Conservation (phyloP, 2,888 invertebrate genomes). For the Pristionchus japonicus region DNA sequence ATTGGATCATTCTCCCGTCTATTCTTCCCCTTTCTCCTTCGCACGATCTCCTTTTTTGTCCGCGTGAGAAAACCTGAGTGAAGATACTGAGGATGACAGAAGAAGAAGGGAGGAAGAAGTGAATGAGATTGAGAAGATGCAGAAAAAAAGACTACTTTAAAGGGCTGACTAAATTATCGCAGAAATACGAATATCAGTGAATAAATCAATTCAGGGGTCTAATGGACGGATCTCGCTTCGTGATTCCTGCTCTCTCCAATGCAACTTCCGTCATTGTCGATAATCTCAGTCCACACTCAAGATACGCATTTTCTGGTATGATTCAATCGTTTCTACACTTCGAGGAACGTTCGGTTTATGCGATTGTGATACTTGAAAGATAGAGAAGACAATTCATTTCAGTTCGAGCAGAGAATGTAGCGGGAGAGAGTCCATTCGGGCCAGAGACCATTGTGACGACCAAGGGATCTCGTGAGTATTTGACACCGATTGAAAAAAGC, state of each 20-base stretch:
- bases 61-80: constrained; percentile 31
- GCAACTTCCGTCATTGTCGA: constrained; percentile 66
- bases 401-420: constrained; percentile 71
- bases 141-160: neutral
- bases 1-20: constrained; percentile 21
- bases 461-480: constrained; percentile 58
- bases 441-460: constrained; percentile 68
- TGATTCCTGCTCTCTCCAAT: constrained; percentile 65
- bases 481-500: too few relatives aligned
- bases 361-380: neutral
- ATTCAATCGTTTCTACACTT: neutral
- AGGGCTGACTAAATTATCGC: too few relatives aligned
- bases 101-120: constrained; percentile 4
- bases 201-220: neutral
- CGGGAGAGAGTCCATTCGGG: constrained; percentile 71
- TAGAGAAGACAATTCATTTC: too few relatives aligned
- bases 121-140: neutral
- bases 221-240: constrained; percentile 51
- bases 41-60: neutral
- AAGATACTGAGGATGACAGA: constrained; percentile 32
- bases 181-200: neutral
- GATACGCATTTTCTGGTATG: constrained; percentile 57
- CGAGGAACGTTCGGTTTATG: neutral
- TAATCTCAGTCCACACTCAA: constrained; percentile 58
- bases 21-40: constrained; percentile 11